Evolutionary conservation across 2,888 invertebrate species (phyloP).

Genomic region (Odontomyia ornata): DNA sequence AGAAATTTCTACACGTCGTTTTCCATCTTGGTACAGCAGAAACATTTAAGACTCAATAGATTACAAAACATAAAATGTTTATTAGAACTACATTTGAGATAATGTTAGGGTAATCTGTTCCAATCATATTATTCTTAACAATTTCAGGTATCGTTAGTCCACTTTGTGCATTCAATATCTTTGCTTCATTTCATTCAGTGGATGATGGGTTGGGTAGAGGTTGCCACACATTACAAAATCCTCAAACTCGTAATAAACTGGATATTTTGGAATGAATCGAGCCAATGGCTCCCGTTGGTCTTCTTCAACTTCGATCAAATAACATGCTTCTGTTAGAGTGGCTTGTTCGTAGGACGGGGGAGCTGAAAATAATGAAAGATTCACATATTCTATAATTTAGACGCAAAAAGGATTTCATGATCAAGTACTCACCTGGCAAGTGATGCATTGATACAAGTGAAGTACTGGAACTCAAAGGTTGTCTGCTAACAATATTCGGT

Average conservation of each 20-base stretch:
- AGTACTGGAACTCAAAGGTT: neutral
- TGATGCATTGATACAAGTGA: neutral
- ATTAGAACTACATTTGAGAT: too few species aligned
- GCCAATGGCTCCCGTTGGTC: neutral
- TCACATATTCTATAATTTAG: too few species aligned
- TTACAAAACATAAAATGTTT: too few species aligned
- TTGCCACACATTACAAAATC: neutral
- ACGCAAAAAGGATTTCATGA: neutral
- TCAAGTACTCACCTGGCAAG: constrained; percentile 12
- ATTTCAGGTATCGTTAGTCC: neutral
- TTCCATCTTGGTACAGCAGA: too few species aligned
- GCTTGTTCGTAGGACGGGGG: constrained; percentile 43
- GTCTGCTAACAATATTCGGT: neutral
- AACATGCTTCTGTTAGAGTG: neutral
- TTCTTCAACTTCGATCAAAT: neutral
- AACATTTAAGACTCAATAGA: too few species aligned
- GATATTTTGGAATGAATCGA: constrained; percentile 35
- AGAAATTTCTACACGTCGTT: too few species aligned
- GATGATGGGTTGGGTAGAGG: neutral
- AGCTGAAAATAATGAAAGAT: neutral
- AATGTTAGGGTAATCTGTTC: too few species aligned
- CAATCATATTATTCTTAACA: too few species aligned
- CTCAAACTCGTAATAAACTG: constrained; percentile 37
- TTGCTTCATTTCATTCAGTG: constrained; percentile 14
- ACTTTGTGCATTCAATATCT: constrained; percentile 27